phyloP scores from a whole-genome alignment of 2,888 invertebrate genomes.

The Phalera bucephala region DNA sequence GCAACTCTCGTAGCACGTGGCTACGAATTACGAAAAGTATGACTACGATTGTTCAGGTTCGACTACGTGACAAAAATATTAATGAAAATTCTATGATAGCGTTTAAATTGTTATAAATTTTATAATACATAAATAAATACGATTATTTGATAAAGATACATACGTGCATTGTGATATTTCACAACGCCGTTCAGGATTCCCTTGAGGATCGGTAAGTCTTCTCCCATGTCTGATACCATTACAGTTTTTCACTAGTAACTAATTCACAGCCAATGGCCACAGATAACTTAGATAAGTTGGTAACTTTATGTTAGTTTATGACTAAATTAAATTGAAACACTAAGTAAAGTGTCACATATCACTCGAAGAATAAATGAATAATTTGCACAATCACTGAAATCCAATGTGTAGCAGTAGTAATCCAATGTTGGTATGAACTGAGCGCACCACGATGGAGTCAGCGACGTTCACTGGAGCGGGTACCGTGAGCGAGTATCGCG shows the following conservation, averaged over 20 bases:
- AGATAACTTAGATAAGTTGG: conserved; percentile 62
- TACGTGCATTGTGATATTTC: conserved; percentile 97
- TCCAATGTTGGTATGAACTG: conserved; percentile 55
- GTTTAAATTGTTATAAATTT: too few relatives aligned
- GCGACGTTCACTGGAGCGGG: conserved; percentile 48
- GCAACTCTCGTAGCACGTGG: conserved; percentile 14
- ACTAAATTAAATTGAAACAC: conserved; percentile 52
- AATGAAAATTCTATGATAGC: too few relatives aligned
- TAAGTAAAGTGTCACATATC: conserved; percentile 64
- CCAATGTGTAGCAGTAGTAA: conserved; percentile 55
- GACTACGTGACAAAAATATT: too few relatives aligned
- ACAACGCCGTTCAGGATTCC: conserved; percentile 95
- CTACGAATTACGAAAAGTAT: conserved; percentile 18
- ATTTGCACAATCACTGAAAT: conserved; percentile 74
- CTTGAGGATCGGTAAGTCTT: conserved; percentile 95
- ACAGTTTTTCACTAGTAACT: conserved; percentile 71
- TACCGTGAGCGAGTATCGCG: conserved; percentile 63
- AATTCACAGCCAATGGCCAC: conserved; percentile 80
- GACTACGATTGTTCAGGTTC: too few relatives aligned
- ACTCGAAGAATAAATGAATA: conserved; percentile 38
- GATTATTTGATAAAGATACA: conserved; percentile 72
- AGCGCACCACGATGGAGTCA: conserved; percentile 53
- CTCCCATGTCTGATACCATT: conserved; percentile 88
- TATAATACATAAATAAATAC: too few relatives aligned
- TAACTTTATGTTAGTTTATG: conserved; percentile 64